These are phyloP conservation scores for Phania funesta DNA, from an alignment of 2,888 invertebrate species.

Conservation along the genomic window DNA sequence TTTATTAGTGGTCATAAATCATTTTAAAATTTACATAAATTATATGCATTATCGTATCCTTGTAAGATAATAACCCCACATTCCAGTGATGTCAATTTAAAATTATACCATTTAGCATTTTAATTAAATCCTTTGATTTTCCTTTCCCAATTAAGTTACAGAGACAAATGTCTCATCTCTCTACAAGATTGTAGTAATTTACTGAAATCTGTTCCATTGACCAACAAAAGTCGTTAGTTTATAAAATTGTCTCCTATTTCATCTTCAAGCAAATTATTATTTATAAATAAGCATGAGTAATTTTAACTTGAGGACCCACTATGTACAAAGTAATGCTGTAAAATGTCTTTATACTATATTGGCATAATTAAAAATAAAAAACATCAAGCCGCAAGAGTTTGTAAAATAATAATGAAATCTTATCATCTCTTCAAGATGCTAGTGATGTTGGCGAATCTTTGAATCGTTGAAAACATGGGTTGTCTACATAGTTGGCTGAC, in stretches of 20 bases:
- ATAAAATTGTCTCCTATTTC: conserved; percentile 49
- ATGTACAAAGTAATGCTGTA: background rate
- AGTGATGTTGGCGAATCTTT: background rate
- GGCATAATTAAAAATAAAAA: conserved; percentile 40
- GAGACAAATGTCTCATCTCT: background rate
- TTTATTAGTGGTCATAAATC: background rate
- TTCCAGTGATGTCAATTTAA: background rate
- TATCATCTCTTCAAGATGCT: background rate
- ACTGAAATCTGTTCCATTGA: background rate
- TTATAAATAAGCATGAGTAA: conserved; percentile 40
- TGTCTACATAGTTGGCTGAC: conserved; percentile 4
- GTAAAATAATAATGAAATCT: background rate
- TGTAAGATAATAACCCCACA: background rate
- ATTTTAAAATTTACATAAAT: conserved; percentile 14
- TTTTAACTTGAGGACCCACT: conserved; percentile 43
- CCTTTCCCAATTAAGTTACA: background rate
- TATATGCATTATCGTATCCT: background rate
- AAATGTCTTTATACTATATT: conserved; percentile 57
- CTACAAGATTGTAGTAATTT: background rate
- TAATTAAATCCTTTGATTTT: conserved; percentile 41
- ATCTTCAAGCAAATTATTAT: conserved; percentile 23
- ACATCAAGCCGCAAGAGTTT: background rate
- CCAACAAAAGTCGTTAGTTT: conserved; percentile 10
- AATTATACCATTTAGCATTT: background rate
- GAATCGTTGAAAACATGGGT: conserved; percentile 2